A percentile compares a stretch with the other conserved stretches of the same genome.
Conservation (phyloP, 2,888 invertebrate genomes). For the Ariolimax columbianus region DNA sequence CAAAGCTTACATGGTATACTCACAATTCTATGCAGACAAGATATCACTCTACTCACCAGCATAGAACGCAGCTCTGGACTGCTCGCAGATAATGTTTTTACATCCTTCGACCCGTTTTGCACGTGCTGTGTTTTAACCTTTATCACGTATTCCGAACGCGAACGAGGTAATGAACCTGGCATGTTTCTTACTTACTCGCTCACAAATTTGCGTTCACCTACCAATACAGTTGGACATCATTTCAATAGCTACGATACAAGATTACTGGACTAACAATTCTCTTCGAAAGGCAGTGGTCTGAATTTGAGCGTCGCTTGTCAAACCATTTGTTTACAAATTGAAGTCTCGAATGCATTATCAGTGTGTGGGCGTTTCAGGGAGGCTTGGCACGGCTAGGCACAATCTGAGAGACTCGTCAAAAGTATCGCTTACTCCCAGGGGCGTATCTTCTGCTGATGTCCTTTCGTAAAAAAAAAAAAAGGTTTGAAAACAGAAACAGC, state of each 20-base stretch:
- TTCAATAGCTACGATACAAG: not conserved
- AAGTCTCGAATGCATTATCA: not conserved
- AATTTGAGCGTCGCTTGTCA: not conserved
- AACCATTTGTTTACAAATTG: not conserved
- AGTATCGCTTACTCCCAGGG: constrained; percentile 9
- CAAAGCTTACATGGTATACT: no score
- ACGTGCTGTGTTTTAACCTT: constrained; percentile 30
- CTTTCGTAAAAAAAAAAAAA: not conserved
- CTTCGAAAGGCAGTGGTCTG: not conserved
- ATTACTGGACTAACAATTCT: no score
- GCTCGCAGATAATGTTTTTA: constrained; percentile 54
- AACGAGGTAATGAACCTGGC: constrained; percentile 17
- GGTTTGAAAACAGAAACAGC: no score
- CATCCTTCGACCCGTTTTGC: constrained; percentile 21
- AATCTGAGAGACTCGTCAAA: not conserved
- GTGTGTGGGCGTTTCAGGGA: not conserved
- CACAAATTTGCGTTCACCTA: not conserved
- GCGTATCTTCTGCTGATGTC: not conserved
- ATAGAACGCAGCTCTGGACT: constrained; percentile 62
- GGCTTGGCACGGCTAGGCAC: not conserved
- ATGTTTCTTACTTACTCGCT: not conserved
- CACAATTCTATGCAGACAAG: no score
- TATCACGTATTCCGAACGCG: constrained; percentile 29
- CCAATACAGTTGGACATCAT: not conserved
- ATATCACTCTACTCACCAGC: constrained; percentile 60